Conservation (phyloP, 2,888 invertebrate species). For the Cistogaster globosa region DNA sequence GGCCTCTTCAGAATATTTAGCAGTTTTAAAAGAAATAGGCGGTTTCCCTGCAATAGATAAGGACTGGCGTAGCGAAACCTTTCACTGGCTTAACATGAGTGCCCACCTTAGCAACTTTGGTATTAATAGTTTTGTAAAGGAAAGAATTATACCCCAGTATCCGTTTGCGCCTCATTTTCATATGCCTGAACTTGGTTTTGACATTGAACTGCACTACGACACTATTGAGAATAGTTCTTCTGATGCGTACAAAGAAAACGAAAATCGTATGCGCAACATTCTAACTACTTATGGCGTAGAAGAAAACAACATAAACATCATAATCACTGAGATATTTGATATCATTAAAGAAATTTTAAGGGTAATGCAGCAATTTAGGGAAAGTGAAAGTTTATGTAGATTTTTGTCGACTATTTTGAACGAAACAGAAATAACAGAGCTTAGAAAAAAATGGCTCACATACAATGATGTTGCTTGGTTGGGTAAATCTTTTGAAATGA, state of each 20-base stretch:
- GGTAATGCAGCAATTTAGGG: constrained; percentile 73
- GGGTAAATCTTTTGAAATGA: constrained; percentile 65
- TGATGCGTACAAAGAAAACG: constrained; percentile 77
- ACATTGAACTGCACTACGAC: constrained; percentile 77
- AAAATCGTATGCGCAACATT: constrained; percentile 77
- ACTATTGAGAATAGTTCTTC: constrained; percentile 77
- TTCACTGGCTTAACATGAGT: constrained; percentile 81
- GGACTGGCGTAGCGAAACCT: constrained; percentile 74
- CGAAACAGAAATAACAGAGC: constrained; percentile 18
- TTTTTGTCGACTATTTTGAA: neutral
- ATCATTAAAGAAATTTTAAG: constrained; percentile 76
- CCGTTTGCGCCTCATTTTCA: constrained; percentile 79
- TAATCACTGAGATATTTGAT: constrained; percentile 76
- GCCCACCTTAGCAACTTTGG: constrained; percentile 79
- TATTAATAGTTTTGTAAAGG: constrained; percentile 73
- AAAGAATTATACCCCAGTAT: constrained; percentile 73
- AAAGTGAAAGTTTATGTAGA: constrained; percentile 70
- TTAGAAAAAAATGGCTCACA: constrained; percentile 74
- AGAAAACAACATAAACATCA: constrained; percentile 71
- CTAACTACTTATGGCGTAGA: constrained; percentile 75
- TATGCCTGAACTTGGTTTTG: constrained; percentile 79
- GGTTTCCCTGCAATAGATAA: constrained; percentile 80
- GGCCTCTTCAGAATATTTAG: constrained; percentile 77
- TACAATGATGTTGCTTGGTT: constrained; percentile 79
- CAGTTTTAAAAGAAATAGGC: constrained; percentile 77